phyloP scores from a whole-genome alignment of 2,797 vertebrate species.

The Artibeus jamaicensis region DNA sequence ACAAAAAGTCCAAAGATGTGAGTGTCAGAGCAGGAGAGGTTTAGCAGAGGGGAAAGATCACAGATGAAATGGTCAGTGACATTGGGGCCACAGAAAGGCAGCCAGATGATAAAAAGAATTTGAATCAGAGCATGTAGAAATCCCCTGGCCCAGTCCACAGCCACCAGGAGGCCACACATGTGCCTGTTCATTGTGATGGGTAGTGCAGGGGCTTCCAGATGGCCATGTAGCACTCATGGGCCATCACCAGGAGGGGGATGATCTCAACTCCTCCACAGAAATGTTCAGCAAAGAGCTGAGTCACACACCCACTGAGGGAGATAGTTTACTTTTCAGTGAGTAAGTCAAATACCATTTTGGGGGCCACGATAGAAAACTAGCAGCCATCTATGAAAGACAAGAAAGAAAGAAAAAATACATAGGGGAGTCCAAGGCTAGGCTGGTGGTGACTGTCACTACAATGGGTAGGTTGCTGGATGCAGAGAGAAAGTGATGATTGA shows the following conservation, averaged over 20 bases:
- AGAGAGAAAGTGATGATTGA: slow-evolving; percentile 15
- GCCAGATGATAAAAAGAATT: slow-evolving; percentile 16
- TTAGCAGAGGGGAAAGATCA: slow-evolving; percentile 54
- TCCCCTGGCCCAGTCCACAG: neutral
- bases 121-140: slow-evolving; percentile 55
- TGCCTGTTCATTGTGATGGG: neutral
- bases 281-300: slow-evolving; percentile 57
- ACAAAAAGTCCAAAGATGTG: slow-evolving; percentile 11
- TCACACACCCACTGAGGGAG: slow-evolving; percentile 43
- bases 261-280: slow-evolving; percentile 61
- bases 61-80: slow-evolving; percentile 65
- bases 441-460: neutral
- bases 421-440: slow-evolving; percentile 51
- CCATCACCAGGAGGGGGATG: slow-evolving; percentile 45
- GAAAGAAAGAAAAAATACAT: slow-evolving; percentile 71
- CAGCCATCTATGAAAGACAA: slow-evolving; percentile 65
- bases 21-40: slow-evolving; percentile 28
- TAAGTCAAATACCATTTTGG: slow-evolving; percentile 71
- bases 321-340: slow-evolving; percentile 42
- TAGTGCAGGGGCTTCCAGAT: slow-evolving; percentile 55
- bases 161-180: slow-evolving; percentile 39
- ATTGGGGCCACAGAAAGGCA: slow-evolving; percentile 53
- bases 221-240: slow-evolving; percentile 38
- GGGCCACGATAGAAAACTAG: slow-evolving; percentile 54
- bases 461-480: slow-evolving; percentile 52